Evolutionary conservation across 2,797 vertebrate genomes (phyloP), one percentile per base, ranked within the genome.

Genomic region (Perodicticus potto): DNA sequence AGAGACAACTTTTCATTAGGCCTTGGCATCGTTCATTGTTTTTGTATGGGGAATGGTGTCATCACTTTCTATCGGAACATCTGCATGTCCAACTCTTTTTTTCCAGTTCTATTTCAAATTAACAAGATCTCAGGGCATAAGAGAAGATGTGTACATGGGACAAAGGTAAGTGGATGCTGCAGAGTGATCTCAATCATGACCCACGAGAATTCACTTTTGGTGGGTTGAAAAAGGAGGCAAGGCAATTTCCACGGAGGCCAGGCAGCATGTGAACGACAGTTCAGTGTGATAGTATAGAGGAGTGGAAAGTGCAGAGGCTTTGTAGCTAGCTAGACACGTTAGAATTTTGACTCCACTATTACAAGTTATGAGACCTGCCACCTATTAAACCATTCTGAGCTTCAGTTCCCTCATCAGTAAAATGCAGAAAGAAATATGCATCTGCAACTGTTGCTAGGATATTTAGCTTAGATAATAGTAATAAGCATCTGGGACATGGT

Each of bases 1-100:
- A 67, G 69, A 93, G 57, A 82, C 70, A 55, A 95, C 81, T 97
- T 63, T 89, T 94, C 92, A 90, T 96, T 91, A 96, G 78, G 74
- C 72, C 69, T 94, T 95, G 92, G 89, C 77, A 93, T 84, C 91
- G 96, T 93, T 91, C 73, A 88, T 40, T 49, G 85, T 65, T 97
- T 97, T 93, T 76, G 77, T 73, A 85, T 19, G 88, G 27, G 55
- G 74, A 90, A 43, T 61, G 49, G 87, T 95, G 63, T 86, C 77
- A 84, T 76, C 61, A 87, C 8, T 20, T 94, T 91, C 86, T 77
- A 70, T 88, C 16, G 57, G 77, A 89, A 89, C 25, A 45, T 77
- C 77, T 82, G 4, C n/a, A 65, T 89, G 67, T 73, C 45, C 69
- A 80, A 32, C 25, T 94, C 34, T 89, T 49, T 40, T 40, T 73